Evolutionary conservation across 2,888 invertebrate genomes (phyloP), one percentile per base, ranked within the genome.

Genomic region (Falcaria lacertinaria): DNA sequence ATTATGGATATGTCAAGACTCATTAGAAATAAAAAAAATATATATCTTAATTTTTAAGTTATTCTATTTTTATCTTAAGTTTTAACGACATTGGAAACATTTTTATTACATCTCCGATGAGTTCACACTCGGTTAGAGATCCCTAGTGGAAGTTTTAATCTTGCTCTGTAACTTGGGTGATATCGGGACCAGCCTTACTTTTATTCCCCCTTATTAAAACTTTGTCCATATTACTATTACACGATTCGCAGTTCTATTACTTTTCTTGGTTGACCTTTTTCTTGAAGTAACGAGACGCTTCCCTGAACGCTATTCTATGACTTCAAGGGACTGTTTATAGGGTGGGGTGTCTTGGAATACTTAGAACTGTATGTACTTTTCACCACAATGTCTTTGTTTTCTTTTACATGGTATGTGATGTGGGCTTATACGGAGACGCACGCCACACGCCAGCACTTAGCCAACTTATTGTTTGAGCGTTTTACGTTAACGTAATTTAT

Each of bases 131-230:
- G 64, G 69, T 72, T 73, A 65, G 60, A 55, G 52, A 58, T 54
- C 54, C 38, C 45, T 53, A 50, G 67, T 45, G 57, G 44, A 79
- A 84, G 72, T 84, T 84, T 77, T 83, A 83, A 86, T 82, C 81
- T 80, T 57, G 51, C 60, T 60, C 54, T 58, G 60, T 54, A 79
- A 85, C 76, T 83, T 77, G 41, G 68, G 68, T 76, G 75, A 79
- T 80, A 82, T 76, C 73, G 71, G 59, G 60, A 68, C 60, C 56
- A 49, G 65, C 67, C 68, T 71, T 60, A 69, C 61, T 77, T 80
- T 82, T 80, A 79, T 78, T 69, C 60, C 64, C 75, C 65, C 81
- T 79, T 78, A 81, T 78, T 80, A 80, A 81, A 86, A 85, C 78
- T 82, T 84, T 74, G 39, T 60, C 74, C 74, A 78, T 81, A 79